Percentiles rank a stretch among this genome's conserved stretches.
Evolutionary conservation across 1,140 invertebrate genomes (phyloP).

Genomic region (Adoxophyes honmai): DNA sequence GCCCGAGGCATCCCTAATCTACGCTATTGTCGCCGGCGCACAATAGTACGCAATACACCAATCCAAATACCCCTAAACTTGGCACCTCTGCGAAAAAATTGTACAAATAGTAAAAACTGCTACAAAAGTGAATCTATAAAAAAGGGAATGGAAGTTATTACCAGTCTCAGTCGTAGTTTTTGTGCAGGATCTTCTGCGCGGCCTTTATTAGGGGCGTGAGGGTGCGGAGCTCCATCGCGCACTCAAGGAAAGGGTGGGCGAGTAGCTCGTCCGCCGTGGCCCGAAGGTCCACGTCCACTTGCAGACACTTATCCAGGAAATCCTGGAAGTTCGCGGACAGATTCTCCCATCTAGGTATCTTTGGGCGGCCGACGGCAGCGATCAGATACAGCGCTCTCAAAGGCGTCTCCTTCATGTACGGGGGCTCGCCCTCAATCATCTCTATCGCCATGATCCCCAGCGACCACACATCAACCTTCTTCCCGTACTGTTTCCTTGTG

Average conservation of each 20-base stretch:
- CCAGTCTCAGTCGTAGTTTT: conserved; percentile 71
- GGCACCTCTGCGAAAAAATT: conserved; percentile 33
- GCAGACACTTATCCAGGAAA: conserved; percentile 94
- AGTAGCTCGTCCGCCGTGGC: conserved; percentile 91
- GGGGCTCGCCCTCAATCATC: conserved; percentile 99
- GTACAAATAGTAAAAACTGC: conserved; percentile 34
- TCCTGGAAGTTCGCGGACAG: conserved; percentile 87
- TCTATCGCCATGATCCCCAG: conserved; percentile 98
- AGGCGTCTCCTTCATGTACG: conserved; percentile 96
- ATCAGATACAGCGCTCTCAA: conserved; percentile 96
- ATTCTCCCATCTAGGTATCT: conserved; percentile 90
- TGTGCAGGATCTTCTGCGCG: conserved; percentile 88
- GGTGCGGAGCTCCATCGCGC: conserved; percentile 89
- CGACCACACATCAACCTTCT: conserved; percentile 97
- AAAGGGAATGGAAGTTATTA: conserved; percentile 33
- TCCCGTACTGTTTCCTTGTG: conserved; percentile 89
- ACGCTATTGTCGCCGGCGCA: neutral
- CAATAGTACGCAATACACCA: conserved; percentile 21
- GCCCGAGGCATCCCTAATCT: neutral
- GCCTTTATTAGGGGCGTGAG: conserved; percentile 94
- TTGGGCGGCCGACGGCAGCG: conserved; percentile 95
- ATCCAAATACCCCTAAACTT: conserved; percentile 27
- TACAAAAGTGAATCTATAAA: conserved; percentile 33
- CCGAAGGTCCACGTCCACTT: conserved; percentile 93
- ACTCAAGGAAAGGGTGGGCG: conserved; percentile 92